Evolutionary conservation across 2,888 invertebrate genomes (phyloP).

Genomic region (Trachelus stipa): DNA sequence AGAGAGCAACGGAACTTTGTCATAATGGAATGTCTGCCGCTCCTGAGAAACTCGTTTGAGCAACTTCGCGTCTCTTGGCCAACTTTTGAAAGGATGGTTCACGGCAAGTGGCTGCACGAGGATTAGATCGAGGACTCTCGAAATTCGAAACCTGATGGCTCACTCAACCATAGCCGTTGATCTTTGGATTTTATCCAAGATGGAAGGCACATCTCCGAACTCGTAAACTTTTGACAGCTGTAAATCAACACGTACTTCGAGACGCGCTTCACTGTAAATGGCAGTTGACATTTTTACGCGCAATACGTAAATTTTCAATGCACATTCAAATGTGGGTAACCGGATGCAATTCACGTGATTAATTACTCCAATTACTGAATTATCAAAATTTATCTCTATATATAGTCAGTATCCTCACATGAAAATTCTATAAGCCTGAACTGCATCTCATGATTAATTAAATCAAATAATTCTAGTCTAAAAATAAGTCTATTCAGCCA

Average conservation of each 20-base stretch:
- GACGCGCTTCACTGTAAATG: not conserved
- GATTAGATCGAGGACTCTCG: not conserved
- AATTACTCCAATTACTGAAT: not conserved
- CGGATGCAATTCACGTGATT: not conserved
- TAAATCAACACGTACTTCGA: not conserved
- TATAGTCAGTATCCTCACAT: not conserved
- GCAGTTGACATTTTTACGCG: not conserved
- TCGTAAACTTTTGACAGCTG: not conserved
- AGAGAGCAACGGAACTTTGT: conserved; percentile 2
- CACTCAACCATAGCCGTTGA: not conserved
- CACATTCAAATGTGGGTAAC: not conserved
- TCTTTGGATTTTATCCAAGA: not conserved
- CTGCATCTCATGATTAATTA: not conserved
- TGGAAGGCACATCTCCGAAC: not conserved
- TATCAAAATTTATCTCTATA: not conserved
- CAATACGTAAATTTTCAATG: not conserved
- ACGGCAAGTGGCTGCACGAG: not conserved
- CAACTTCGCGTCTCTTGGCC: not conserved
- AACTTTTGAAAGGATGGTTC: not conserved
- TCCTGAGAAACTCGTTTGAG: not conserved
- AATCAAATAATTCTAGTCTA: not conserved
- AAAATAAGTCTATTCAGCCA: not conserved
- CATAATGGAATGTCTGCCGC: conserved; percentile 6
- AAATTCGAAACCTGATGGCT: not conserved
- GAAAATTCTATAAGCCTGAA: not conserved